Conservation (phyloP, 1,140 invertebrate species). For the Cheumatopsyche charites region DNA sequence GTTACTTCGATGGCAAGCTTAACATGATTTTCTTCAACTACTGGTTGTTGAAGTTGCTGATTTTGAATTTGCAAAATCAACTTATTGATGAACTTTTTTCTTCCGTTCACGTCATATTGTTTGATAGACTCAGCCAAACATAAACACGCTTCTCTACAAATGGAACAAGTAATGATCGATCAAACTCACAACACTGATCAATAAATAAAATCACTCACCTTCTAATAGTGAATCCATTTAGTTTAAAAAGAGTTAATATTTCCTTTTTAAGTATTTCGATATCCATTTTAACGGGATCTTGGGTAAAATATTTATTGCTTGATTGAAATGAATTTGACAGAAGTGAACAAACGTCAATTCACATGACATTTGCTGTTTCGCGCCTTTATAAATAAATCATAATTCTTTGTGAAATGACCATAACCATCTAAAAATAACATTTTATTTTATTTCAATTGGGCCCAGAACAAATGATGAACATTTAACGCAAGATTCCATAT, state of each 20-base stretch:
- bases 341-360: background rate
- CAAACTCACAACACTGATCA: background rate
- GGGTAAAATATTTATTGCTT: background rate
- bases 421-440: too few relatives aligned
- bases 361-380: background rate
- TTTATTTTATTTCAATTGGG: too few relatives aligned
- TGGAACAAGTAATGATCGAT: constrained; percentile 3
- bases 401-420: background rate
- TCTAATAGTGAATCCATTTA: constrained; percentile 46
- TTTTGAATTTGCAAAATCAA: constrained; percentile 66
- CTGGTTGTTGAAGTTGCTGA: constrained; percentile 71
- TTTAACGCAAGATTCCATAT: too few relatives aligned
- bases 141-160: constrained; percentile 41
- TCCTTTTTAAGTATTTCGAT: constrained; percentile 39
- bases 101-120: constrained; percentile 54
- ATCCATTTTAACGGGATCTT: constrained; percentile 50
- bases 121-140: constrained; percentile 38
- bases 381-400: background rate
- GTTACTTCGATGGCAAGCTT: constrained; percentile 75
- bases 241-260: constrained; percentile 42
- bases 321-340: background rate
- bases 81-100: constrained; percentile 62
- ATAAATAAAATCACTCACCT: constrained; percentile 25
- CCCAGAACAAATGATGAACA: too few relatives aligned
- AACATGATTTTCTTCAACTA: constrained; percentile 74